These are phyloP conservation scores for Bombus superbus DNA, from an alignment of 1,140 invertebrate species.

Conservation along the genomic window DNA sequence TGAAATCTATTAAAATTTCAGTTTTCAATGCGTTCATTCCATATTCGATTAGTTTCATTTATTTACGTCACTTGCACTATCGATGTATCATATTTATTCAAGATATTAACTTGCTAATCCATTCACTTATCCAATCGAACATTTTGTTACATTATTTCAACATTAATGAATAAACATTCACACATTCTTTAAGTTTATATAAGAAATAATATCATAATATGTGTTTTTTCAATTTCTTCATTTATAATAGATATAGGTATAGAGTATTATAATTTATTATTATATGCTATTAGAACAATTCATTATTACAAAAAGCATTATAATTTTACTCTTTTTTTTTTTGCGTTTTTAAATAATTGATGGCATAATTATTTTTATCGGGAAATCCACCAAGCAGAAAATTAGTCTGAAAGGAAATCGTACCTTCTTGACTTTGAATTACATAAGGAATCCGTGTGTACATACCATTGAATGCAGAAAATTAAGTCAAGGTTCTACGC, in stretches of 20 bases:
- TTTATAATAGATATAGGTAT: background rate
- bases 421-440: constrained; percentile 28
- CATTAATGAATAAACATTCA: background rate
- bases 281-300: background rate
- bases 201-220: background rate
- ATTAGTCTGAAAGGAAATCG: constrained; percentile 12
- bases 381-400: constrained; percentile 14
- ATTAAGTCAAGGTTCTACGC: constrained; percentile 26
- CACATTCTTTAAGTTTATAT: background rate
- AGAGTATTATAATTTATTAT: background rate
- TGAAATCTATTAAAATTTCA: background rate
- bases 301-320: background rate
- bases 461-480: background rate
- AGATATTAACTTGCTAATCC: background rate
- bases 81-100: constrained; percentile 1
- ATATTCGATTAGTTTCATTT: background rate
- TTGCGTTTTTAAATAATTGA: background rate
- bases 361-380: background rate
- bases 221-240: background rate
- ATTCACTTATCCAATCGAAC: background rate
- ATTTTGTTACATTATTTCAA: background rate
- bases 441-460: constrained; percentile 26
- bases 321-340: background rate
- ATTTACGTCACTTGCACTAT: background rate
- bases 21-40: background rate